Percentiles rank a stretch among this genome's conserved stretches.
phyloP scores from a whole-genome alignment of 2,797 vertebrate genomes.

The Gallinago solitaria region DNA sequence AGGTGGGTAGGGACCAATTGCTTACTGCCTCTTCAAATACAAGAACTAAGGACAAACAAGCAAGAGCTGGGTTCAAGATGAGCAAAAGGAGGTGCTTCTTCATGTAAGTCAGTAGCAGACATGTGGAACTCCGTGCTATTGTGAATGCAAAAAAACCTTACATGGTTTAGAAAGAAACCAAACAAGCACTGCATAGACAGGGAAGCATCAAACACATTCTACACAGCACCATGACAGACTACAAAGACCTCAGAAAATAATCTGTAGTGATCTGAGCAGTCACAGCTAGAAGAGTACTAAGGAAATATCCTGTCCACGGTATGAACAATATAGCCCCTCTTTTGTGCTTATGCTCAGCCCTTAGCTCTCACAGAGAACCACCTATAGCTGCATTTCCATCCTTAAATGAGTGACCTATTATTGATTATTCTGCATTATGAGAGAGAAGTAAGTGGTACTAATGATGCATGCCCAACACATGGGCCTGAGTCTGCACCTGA shows the following conservation, averaged over 20 bases:
- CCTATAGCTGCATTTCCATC: background rate
- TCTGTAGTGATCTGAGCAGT: background rate
- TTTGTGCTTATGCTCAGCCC: background rate
- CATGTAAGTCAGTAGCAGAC: background rate
- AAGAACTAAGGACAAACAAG: background rate
- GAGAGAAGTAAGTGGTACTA: background rate
- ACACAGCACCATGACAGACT: fast-evolving
- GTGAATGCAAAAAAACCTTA: background rate
- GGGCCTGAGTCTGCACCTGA: background rate
- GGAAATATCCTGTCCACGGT: background rate
- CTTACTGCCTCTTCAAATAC: background rate
- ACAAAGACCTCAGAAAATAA: background rate
- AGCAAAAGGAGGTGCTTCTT: background rate
- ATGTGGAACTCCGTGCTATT: background rate
- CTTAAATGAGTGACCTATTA: background rate
- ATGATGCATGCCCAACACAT: background rate
- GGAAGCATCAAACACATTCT: background rate
- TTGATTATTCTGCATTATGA: background rate
- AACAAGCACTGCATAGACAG: background rate
- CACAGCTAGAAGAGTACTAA: background rate
- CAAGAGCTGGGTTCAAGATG: background rate
- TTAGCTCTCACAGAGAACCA: background rate
- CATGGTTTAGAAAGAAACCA: background rate
- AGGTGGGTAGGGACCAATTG: background rate
- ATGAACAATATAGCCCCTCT: background rate